Evolutionary conservation across 2,113 vertebrate genomes (phyloP).

Genomic region (Bungarus multicinctus): DNA sequence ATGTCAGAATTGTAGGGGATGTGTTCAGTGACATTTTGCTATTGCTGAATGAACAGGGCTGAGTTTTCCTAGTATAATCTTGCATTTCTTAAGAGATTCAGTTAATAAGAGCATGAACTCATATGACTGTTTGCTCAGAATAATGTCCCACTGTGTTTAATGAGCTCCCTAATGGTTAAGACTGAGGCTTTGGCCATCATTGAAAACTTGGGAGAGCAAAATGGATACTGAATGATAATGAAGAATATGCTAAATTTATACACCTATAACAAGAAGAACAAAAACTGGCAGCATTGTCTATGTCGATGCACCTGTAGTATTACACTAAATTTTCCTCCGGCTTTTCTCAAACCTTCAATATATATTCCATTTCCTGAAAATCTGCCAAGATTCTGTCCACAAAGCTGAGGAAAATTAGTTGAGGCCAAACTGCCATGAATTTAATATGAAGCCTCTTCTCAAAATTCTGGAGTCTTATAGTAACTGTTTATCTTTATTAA

Average conservation of each 20-base stretch:
- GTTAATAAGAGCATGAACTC: background rate
- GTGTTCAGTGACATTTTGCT: background rate
- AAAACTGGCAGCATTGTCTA: conserved; percentile 23
- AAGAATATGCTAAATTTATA: background rate
- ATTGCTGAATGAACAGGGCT: background rate
- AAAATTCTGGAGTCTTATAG: conserved; percentile 37
- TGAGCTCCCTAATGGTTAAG: background rate
- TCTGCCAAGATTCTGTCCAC: conserved; percentile 65
- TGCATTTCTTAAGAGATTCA: background rate
- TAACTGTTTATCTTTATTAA: conserved; percentile 29
- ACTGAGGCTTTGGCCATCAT: background rate
- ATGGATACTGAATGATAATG: background rate
- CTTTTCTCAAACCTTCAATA: conserved; percentile 52
- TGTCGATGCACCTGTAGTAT: conserved; percentile 2
- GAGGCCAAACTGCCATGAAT: conserved; percentile 61
- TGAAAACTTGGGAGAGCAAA: background rate
- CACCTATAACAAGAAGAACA: background rate
- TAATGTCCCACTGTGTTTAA: background rate
- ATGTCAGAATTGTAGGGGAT: background rate
- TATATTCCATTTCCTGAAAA: conserved; percentile 63
- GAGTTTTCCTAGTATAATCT: background rate
- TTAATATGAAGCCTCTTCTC: conserved; percentile 57
- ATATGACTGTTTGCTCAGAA: background rate
- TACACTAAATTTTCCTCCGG: conserved; percentile 47
- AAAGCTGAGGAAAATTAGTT: background rate